Evolutionary conservation across 2,888 invertebrate genomes (phyloP), one percentile per base, ranked within the genome.

Genomic region (Epinotia brunnichana): DNA sequence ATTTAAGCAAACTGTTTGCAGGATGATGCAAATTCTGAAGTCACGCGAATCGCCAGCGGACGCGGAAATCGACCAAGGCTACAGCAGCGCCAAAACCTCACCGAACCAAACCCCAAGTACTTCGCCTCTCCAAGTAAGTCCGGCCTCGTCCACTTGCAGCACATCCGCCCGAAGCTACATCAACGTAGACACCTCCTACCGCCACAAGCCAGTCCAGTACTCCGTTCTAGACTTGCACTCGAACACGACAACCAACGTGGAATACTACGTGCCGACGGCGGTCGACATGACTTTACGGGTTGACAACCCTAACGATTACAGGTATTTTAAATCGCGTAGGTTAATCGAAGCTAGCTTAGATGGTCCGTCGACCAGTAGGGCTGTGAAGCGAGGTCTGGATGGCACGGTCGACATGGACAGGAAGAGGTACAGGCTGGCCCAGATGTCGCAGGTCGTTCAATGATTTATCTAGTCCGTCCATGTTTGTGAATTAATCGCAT

Each of bases 1-100:
- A 21, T 24, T 21, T 3, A 5, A 2, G 35, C 9, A 9, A 9
- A 9, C 9, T 73, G 5, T 57, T 82, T 79, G 21, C 89, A 93
- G 92, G 74, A 92, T 93, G 92, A 93, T 92, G 92, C 89, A 89
- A 75, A 89, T 89, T 19, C 76, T 91, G 41, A 91, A 91, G 73
- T 84, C 89, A 0, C 87, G 90, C 44, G 91, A 90, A 51, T 77
- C 80, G 0, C 79, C 79, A 0, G 77, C 76, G 0, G 90, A 90
- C 17, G 79, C 85, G 0, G 90, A 92, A 60, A 78, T 85, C 0
- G 92, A 92, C 70, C 91, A 91, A 75, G 92, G 92, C 0, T 92
- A 92, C 76, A 83, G 90, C 78, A 92, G 91, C 68, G 90, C 92
- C 0, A 79, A 85, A 24, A 91, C 89, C 0, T 88, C 92, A 0